Evolutionary conservation across 2,113 vertebrate species (phyloP), one percentile per base, ranked within the genome.

Genomic region (Phalacrocorax pelagicus): DNA sequence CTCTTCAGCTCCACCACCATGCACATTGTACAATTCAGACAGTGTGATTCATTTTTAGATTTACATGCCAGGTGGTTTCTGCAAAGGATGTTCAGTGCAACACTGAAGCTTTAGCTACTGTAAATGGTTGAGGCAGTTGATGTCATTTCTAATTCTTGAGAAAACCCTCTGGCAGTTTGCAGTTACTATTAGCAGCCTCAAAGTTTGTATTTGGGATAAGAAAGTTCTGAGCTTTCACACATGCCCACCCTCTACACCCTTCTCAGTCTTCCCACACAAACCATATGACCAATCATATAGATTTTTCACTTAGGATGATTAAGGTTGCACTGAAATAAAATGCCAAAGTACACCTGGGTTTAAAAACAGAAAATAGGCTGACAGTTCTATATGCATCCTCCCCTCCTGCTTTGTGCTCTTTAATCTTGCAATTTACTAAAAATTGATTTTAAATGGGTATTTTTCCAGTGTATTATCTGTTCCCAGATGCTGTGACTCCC

Each of bases 181-280:
- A 73, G 94, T 93, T 95, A 85, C 90, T 94, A 85, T 97, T 91
- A 92, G 87, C 85, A 96, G 74, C 81, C 62, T 95, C 2, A 1
- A 80, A 85, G 62, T 93, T 94, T 82, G 78, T 82, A 69, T 96
- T 88, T 82, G 81, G 92, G 93, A 94, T 96, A 82, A 91, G 62
- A 95, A 95, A 93, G 61, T 96, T 94, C 61, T 92, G 84, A 95
- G 95, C 52, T 87, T 95, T 96, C 94, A 85, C 96, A 96, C 94
- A 75, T 96, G 38, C 84, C 94, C 89, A 89, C 72, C 75, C 36
- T 67, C 75, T 66, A 65, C 86, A 88, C 59, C 47, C 80, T 94
- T 95, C 81, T 90, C 93, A 93, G 87, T 85, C 88, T 94, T 91
- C 95, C 94, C 92, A 96, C 93, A 0, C 92, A 92, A 96, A 89